These are phyloP conservation scores for Polymixis flavicincta DNA, from an alignment of 2,888 invertebrate species.

Conservation along the genomic window DNA sequence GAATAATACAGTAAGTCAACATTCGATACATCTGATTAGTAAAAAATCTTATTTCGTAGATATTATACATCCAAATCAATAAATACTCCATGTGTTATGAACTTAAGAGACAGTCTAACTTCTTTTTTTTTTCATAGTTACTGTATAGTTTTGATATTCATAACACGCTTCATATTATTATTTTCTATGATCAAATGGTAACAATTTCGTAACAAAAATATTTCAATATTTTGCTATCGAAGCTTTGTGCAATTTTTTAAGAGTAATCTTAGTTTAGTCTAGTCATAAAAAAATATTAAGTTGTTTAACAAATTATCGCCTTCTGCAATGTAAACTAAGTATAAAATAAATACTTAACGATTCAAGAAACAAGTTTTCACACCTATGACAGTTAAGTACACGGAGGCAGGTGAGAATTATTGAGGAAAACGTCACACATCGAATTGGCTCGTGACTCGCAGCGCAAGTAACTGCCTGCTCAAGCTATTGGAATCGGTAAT, in stretches of 20 bases:
- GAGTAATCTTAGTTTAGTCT: constrained; percentile 45
- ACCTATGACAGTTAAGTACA: constrained; percentile 20
- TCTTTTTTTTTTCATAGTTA: constrained; percentile 35
- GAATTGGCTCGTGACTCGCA: neutral
- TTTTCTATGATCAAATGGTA: constrained; percentile 55
- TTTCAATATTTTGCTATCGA: constrained; percentile 50
- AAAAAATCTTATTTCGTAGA: constrained; percentile 52
- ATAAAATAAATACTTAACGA: constrained; percentile 25
- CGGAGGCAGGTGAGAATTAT: constrained; percentile 29
- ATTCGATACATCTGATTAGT: constrained; percentile 59
- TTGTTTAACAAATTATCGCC: constrained; percentile 15
- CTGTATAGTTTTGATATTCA: constrained; percentile 61
- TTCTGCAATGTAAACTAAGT: constrained; percentile 12
- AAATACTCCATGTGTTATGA: constrained; percentile 39
- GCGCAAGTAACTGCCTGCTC: neutral
- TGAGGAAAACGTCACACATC: constrained; percentile 13
- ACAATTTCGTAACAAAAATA: constrained; percentile 65
- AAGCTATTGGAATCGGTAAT: neutral
- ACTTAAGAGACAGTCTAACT: constrained; percentile 24
- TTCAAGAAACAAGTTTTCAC: constrained; percentile 20
- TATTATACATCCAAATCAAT: constrained; percentile 50
- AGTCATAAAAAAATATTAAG: constrained; percentile 1
- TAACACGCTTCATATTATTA: constrained; percentile 51
- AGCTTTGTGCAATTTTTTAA: constrained; percentile 55
- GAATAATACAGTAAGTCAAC: constrained; percentile 64